Evolutionary conservation across 2,797 vertebrate species (phyloP), one percentile per base, ranked within the genome.

Genomic region (Percopsis omiscomaycus): DNA sequence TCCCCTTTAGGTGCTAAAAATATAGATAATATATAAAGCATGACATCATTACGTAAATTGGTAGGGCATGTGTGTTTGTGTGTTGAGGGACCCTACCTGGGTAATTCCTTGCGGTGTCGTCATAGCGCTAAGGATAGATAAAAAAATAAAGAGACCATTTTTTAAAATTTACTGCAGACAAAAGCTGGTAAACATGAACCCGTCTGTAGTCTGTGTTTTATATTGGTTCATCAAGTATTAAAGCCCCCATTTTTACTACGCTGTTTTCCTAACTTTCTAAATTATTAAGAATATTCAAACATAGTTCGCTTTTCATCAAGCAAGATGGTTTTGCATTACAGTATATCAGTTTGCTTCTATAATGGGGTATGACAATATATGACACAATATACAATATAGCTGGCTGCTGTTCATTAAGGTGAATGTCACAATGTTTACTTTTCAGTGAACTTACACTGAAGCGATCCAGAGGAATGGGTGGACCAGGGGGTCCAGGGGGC

Each of bases 1-100:
- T 97, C 95, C n/a, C 96, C 97, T 84, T 97, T 97, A 1, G 78
- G 70, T 66, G 75, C 92, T 92, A 55, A 75, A 58, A 69, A 76
- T 50, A 71, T 3, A 75, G 22, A 27, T 52, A 48, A 48, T 48
- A 13, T 48, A 13, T 13, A 15, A 48, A 48, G 11, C 12, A 13
- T 42, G 4, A 42, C 37, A 48, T 48, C 47, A 48, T 48, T 13
- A 48, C n/a, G 4, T 48, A 15, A 48, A 48, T 13, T 48, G 47
- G 12, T 48, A 48, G n/a, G 47, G 50, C 16, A 16, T 52, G 50
- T 52, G 48, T 50, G 50, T 52, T n/a, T 28, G 50, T 52, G 50
- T 52, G 50, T 13, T 52, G 15, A 13, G 55, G 56, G 46, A 56
- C 53, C 82, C 66, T 85, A 93, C 92, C 92, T 84, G 83, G 86